phyloP scores from a whole-genome alignment of 2,113 vertebrate genomes.

The Pterocles orientalis region DNA sequence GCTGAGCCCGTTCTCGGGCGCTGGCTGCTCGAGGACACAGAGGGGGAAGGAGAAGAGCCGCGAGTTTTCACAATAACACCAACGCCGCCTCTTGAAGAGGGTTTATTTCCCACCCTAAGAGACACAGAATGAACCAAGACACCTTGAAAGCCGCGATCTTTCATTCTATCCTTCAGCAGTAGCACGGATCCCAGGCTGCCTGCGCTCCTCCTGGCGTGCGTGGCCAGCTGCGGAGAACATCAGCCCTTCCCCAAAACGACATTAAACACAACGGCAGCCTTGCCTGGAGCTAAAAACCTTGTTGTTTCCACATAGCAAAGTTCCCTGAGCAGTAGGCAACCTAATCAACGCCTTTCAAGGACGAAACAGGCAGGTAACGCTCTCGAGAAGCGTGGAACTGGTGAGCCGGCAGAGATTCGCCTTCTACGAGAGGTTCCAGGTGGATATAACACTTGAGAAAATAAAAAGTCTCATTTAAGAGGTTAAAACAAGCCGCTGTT shows the following conservation, averaged over 20 bases:
- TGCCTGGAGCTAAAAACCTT: background rate
- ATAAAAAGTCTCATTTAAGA: fast-evolving
- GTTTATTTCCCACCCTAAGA: background rate
- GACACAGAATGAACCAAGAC: background rate
- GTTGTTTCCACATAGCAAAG: background rate
- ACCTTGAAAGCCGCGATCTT: background rate
- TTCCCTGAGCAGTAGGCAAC: background rate
- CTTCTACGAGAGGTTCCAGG: background rate
- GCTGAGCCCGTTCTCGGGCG: background rate
- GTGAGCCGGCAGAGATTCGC: too few species aligned
- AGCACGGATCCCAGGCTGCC: background rate
- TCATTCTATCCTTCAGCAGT: background rate
- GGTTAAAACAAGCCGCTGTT: background rate
- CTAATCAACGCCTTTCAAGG: background rate
- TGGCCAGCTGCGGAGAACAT: too few species aligned
- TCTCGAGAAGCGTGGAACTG: fast-evolving
- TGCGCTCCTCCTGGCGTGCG: background rate
- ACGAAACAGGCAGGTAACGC: background rate
- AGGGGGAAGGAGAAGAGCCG: background rate
- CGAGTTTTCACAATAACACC: fast-evolving
- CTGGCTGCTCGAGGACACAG: background rate
- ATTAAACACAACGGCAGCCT: fast-evolving
- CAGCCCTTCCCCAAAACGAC: background rate
- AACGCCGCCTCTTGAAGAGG: fast-evolving
- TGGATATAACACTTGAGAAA: too few species aligned